Evolutionary conservation across 2,113 vertebrate genomes (phyloP).

Genomic region (Plestiodon gilberti): DNA sequence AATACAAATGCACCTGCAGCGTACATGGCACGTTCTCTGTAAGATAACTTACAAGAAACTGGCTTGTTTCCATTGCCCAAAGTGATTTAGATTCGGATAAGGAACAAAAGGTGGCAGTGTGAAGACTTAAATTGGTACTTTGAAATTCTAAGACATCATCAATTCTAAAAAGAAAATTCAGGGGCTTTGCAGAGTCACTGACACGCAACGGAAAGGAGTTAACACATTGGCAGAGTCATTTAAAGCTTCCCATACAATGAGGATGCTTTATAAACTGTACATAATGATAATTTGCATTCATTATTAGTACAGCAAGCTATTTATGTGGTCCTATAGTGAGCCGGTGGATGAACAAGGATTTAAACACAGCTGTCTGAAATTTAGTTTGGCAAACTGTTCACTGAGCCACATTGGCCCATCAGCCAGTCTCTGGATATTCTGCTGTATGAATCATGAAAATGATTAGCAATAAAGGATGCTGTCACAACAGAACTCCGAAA

Average conservation of each 20-base stretch:
- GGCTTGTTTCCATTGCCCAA: background rate
- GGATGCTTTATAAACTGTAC: background rate
- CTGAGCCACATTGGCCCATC: conserved; percentile 1
- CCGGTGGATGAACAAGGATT: background rate
- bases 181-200: too few species aligned
- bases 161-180: background rate
- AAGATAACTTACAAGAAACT: conserved; percentile 30
- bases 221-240: background rate
- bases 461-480: background rate
- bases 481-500: background rate
- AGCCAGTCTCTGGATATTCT: background rate
- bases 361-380: background rate
- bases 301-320: background rate
- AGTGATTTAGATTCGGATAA: background rate
- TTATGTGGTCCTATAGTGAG: background rate
- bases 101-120: background rate
- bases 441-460: background rate
- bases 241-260: background rate
- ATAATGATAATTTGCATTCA: background rate
- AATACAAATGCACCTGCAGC: background rate
- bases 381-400: background rate
- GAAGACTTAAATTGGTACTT: background rate
- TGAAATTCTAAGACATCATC: background rate
- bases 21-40: background rate
- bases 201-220: background rate